Base-by-base conservation (phyloP, 2,113 vertebrate species). In the Paramisgurnus dabryanus region DNA sequence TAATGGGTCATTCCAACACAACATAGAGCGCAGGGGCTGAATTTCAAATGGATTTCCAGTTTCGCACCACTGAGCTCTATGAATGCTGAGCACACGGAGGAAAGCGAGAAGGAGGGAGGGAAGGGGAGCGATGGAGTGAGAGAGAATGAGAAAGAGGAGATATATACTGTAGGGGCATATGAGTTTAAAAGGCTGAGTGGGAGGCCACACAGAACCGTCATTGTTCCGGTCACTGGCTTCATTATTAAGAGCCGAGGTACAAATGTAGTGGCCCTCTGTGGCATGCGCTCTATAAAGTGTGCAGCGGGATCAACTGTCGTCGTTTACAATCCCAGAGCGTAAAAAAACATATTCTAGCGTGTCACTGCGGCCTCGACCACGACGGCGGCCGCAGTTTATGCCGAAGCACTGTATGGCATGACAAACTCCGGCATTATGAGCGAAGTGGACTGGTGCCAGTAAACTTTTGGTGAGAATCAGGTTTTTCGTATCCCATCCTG, bases 1-100 rank as follows among this genome's bases (percentile, higher is more conserved):
- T 90, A 91, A 85, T 90, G 85, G 89, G 87, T 92, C 72, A 90
- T 93, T 94, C 88, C 93, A 85, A 88, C 93, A 89, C 87, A 91
- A 87, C 91, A 87, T 90, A 89, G 88, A 90, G 90, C 88, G 74
- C 91, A 89, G 92, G 89, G 92, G 87, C 88, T 89, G 89, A 91
- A 92, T 93, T 92, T 93, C 88, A 94, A 91, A 82, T 84, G 90
- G 86, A 67, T 92, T 87, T 89, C 87, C 80, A 65, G 85, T 85
- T 87, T 86, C 83, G 92, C 93, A 82, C 86, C 90, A 76, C 81
- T 91, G 85, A 87, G 80, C 84, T 88, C 83, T 80, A 85, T 91
- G 85, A 91, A 84, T 85, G 85, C 85, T 84, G 85, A 86, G 82
- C 72, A 75, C 68, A 76, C 8, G 12, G 47, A 90, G 89, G 88